These are phyloP conservation scores for Aphidius ervi DNA, from an alignment of 1,140 invertebrate species.

Conservation along the genomic window DNA sequence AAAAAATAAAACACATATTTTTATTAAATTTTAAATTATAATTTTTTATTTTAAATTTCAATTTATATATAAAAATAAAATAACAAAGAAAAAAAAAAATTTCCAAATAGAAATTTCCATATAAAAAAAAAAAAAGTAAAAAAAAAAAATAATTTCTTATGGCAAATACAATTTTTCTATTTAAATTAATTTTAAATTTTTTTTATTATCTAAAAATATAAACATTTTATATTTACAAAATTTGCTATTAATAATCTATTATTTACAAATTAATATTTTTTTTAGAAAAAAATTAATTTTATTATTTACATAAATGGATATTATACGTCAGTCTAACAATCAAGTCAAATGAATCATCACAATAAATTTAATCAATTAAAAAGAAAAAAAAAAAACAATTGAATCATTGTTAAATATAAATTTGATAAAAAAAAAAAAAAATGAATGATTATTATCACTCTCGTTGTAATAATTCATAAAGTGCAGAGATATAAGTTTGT, in stretches of 20 bases:
- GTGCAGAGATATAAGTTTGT: conserved; percentile 70
- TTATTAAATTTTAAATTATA: background rate
- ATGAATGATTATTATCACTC: conserved; percentile 28
- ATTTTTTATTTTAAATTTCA: background rate
- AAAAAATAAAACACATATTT: conserved; percentile 16
- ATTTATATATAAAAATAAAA: conserved; percentile 5
- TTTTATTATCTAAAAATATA: too few species aligned
- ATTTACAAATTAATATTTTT: too few species aligned
- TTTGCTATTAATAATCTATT: too few species aligned
- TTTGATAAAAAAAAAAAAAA: conserved; percentile 4
- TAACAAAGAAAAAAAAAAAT: background rate
- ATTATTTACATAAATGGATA: background rate
- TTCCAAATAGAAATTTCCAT: too few species aligned
- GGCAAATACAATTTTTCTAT: conserved; percentile 31
- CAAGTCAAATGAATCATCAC: too few species aligned
- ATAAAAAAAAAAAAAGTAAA: too few species aligned
- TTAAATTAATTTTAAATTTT: background rate
- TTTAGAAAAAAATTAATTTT: background rate
- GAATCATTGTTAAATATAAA: background rate
- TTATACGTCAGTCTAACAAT: background rate
- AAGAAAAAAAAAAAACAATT: conserved; percentile 9
- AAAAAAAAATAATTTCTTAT: conserved; percentile 26
- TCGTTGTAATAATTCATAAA: conserved; percentile 58
- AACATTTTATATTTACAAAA: too few species aligned
- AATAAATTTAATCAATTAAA: background rate